A percentile compares a stretch with the other conserved stretches of the same genome.
Conservation (phyloP, 1,140 invertebrate species). For the Megalopta genalis region DNA sequence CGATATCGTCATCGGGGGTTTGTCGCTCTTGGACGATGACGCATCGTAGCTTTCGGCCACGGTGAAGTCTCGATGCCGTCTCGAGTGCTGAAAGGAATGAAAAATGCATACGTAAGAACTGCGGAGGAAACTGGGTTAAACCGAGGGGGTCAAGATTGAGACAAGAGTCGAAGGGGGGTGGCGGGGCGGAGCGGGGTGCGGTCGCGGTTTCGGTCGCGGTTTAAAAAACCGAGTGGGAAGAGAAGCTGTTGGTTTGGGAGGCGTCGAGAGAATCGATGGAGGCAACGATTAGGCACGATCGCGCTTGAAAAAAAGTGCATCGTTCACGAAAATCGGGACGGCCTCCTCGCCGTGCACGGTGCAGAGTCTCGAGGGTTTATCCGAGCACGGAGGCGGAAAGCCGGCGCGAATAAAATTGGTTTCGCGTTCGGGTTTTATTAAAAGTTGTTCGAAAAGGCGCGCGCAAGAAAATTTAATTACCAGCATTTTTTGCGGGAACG, state of each 20-base stretch:
- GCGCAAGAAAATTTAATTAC: neutral
- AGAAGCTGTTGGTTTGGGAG: neutral
- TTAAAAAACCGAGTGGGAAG: no score
- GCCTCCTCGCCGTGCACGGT: no score
- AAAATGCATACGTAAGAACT: constrained; percentile 46
- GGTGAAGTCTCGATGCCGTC: constrained; percentile 66
- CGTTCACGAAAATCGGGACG: constrained; percentile 27
- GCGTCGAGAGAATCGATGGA: constrained; percentile 18
- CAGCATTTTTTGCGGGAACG: no score
- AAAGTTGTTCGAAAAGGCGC: no score
- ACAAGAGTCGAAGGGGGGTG: no score
- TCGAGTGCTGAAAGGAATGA: constrained; percentile 67
- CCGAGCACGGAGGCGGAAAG: neutral
- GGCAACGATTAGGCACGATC: constrained; percentile 41
- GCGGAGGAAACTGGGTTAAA: constrained; percentile 37
- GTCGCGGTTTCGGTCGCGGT: no score
- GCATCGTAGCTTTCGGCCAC: constrained; percentile 45
- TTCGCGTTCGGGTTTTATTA: no score
- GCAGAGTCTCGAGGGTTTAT: neutral
- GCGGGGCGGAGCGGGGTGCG: no score
- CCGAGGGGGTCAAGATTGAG: constrained; percentile 20
- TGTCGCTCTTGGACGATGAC: constrained; percentile 30
- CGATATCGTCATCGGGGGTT: constrained; percentile 30
- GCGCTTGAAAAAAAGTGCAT: constrained; percentile 1
- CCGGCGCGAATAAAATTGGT: no score